phyloP scores from a whole-genome alignment of 1,140 invertebrate species.

The Brachystomella parvula region DNA sequence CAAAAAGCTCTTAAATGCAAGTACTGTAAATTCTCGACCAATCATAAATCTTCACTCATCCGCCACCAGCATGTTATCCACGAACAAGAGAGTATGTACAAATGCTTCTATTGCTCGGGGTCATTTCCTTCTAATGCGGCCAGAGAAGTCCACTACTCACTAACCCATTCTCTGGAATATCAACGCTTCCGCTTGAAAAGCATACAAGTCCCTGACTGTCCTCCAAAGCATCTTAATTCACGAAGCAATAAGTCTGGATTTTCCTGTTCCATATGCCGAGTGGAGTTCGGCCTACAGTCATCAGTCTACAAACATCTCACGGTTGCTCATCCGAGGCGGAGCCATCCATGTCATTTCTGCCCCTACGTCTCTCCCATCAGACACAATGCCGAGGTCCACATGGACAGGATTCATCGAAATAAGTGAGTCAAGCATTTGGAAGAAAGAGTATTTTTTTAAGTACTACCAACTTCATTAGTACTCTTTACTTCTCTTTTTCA shows the following conservation, averaged over 20 bases:
- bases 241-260: too few species aligned
- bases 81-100: too few species aligned
- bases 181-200: neutral
- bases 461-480: neutral
- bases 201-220: too few species aligned
- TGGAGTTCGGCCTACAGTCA: neutral
- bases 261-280: neutral
- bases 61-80: too few species aligned
- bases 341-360: neutral
- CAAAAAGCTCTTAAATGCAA: too few species aligned
- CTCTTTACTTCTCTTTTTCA: too few species aligned
- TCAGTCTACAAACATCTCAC: neutral
- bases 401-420: neutral
- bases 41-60: too few species aligned
- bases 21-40: too few species aligned
- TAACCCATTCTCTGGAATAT: neutral
- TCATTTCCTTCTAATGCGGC: too few species aligned
- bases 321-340: neutral
- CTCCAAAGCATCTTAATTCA: neutral
- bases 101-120: too few species aligned
- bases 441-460: neutral
- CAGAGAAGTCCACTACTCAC: neutral
- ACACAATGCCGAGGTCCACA: neutral
- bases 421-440: neutral
- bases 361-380: neutral